Base-by-base conservation (phyloP, 2,113 vertebrate species). In the Procavia capensis region DNA sequence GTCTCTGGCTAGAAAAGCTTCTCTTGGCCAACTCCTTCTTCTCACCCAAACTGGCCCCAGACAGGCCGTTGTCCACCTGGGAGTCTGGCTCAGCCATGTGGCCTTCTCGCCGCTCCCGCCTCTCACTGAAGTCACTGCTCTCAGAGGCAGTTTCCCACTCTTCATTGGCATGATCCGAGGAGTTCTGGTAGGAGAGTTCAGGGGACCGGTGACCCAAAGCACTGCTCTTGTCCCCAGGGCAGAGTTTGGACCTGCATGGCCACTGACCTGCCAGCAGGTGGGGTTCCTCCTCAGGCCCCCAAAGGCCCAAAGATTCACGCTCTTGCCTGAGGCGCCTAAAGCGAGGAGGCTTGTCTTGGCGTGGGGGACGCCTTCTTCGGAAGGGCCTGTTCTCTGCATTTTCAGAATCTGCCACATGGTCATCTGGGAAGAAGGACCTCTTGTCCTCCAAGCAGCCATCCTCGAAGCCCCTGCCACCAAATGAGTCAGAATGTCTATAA, bases 141-240 rank as follows among this genome's bases (percentile, higher is more conserved):
- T 99, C 99, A 0, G 99, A 99, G 1, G 99, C 99, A 0, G 99
- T 99, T 96, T 99, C 99, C 99, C 99, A 99, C 76, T 99, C 99
- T 88, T 99, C 99, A 0, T 98, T 98, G 93, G 98, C 98, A 0
- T 99, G 99, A 43, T 99, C 99, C 0, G 98, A 98, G 0, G 98
- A 98, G 91, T 98, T 98, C 97, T 99, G 99, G 95, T 98, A 99
- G 22, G 98, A 95, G 6, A 98, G 98, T 54, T 98, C 99, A 17
- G 98, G 98, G 82, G 98, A 98, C 11, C 98, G 95, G n/a, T 94
- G 97, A 68, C 97, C 97, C 0, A 98, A 97, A 1, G 99, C 92
- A 91, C 98, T 98, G 47, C 94, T 98, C 68, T 99, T 99, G 59
- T 99, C 99, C 3, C 96, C n/a, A 0, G 83, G 61, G 31, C 96